These are phyloP conservation scores for Cenopis cana DNA, from an alignment of 2,888 invertebrate genomes.

Conservation along the genomic window DNA sequence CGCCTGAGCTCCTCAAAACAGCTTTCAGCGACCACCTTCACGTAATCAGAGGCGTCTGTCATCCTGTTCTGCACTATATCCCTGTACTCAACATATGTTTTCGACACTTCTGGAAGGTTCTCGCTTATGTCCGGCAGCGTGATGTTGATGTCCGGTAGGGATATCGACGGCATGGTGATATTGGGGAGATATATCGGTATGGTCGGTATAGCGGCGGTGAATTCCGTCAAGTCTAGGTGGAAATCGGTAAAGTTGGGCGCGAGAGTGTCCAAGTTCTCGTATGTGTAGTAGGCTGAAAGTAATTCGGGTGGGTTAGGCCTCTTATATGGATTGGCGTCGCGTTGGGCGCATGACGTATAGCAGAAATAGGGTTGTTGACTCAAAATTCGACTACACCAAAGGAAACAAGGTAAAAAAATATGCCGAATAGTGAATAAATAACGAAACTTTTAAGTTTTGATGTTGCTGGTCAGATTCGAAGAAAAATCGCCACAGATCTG, in stretches of 20 bases:
- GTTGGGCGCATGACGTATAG: too few relatives aligned
- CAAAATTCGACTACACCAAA: too few relatives aligned
- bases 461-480: too few relatives aligned
- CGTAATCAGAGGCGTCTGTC: conserved; percentile 80
- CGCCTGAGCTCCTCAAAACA: conserved; percentile 77
- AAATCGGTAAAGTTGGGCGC: conserved; percentile 81
- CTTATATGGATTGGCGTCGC: not conserved
- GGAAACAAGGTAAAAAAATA: too few relatives aligned
- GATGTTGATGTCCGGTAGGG: conserved; percentile 65
- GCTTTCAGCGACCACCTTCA: conserved; percentile 81
- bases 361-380: too few relatives aligned
- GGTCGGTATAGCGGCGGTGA: conserved; percentile 60
- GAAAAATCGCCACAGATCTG: too few relatives aligned
- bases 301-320: conserved; percentile 55
- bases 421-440: too few relatives aligned
- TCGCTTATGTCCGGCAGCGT: conserved; percentile 67
- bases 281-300: conserved; percentile 81
- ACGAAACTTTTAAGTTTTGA: too few relatives aligned
- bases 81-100: conserved; percentile 75
- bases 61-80: conserved; percentile 79
- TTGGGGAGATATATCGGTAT: conserved; percentile 61
- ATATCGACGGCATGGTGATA: conserved; percentile 56
- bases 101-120: conserved; percentile 70
- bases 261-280: conserved; percentile 75
- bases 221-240: conserved; percentile 71